Conservation (phyloP, 2,113 vertebrate species). For the Xiphias gladius region DNA sequence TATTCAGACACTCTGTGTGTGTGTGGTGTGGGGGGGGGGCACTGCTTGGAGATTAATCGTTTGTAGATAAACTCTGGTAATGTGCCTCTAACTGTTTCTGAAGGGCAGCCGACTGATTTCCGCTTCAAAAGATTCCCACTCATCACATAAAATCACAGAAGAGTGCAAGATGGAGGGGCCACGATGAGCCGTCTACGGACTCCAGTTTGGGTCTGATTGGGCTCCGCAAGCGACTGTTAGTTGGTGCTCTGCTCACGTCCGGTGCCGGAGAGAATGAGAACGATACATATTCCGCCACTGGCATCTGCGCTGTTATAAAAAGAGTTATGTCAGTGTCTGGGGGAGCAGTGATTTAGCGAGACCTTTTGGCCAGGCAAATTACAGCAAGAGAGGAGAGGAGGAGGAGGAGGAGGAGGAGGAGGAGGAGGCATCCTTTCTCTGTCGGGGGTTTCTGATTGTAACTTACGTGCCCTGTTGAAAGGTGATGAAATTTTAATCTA, state of each 20-base stretch:
- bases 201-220: conserved; percentile 27
- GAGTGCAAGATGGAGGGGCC: conserved; percentile 2
- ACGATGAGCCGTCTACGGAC: conserved; percentile 12
- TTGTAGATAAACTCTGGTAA: conserved; percentile 43
- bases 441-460: conserved; percentile 5
- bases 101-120: conserved; percentile 37
- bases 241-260: conserved; percentile 20
- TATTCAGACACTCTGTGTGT: background rate
- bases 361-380: conserved; percentile 53
- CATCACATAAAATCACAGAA: conserved; percentile 44
- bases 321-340: conserved; percentile 23
- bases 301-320: conserved; percentile 19
- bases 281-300: conserved; percentile 47
- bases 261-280: conserved; percentile 33
- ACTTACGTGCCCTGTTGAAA: conserved; percentile 6
- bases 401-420: too few relatives aligned
- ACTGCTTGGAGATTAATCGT: conserved; percentile 21
- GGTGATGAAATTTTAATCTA: conserved; percentile 17
- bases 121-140: conserved; percentile 39
- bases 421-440: background rate
- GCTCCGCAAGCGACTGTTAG: conserved; percentile 18
- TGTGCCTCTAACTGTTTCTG: conserved; percentile 25
- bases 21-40: too few relatives aligned
- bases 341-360: conserved; percentile 39
- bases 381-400: conserved; percentile 21